A percentile compares a stretch with the other conserved stretches of the same genome.
Evolutionary conservation across 2,888 invertebrate genomes (phyloP).

Genomic region (Aleiodes alternator): DNA sequence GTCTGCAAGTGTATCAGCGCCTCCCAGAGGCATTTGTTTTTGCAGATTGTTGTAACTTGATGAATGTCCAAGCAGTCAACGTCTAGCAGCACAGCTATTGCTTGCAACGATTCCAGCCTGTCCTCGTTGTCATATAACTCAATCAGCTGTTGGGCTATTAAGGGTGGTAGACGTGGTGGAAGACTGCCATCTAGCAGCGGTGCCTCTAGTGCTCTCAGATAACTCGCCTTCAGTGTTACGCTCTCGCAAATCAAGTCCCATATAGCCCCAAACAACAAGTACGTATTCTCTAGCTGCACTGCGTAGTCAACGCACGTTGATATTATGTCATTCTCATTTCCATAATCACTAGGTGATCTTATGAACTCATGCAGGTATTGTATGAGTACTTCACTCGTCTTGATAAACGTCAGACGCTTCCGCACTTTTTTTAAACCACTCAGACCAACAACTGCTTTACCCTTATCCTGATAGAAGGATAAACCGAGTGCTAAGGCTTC

Average conservation of each 20-base stretch:
- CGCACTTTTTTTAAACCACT: constrained; percentile 76
- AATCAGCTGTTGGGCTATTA: constrained; percentile 81
- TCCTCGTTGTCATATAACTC: constrained; percentile 81
- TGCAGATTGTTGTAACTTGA: constrained; percentile 80
- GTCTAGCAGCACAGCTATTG: constrained; percentile 81
- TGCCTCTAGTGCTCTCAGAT: constrained; percentile 82
- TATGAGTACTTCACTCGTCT: constrained; percentile 71
- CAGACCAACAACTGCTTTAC: constrained; percentile 80
- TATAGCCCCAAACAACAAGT: constrained; percentile 76
- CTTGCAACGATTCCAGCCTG: constrained; percentile 82
- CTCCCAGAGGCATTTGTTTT: constrained; percentile 81
- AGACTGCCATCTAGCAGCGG: constrained; percentile 78
- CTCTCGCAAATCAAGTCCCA: constrained; percentile 79
- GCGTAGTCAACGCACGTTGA: constrained; percentile 72
- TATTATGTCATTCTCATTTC: constrained; percentile 66
- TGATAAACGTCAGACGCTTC: constrained; percentile 74
- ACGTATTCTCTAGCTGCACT: constrained; percentile 73
- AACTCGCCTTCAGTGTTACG: constrained; percentile 80
- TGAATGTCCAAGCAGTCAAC: constrained; percentile 82
- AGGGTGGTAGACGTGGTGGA: constrained; percentile 78
- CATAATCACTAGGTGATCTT: constrained; percentile 58
- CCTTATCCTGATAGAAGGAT: constrained; percentile 80
- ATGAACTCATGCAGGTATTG: constrained; percentile 72
- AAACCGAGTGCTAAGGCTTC: constrained; percentile 80
- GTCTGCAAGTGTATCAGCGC: constrained; percentile 83